Percentiles rank a stretch among this genome's conserved stretches.
Conservation (phyloP, 2,113 vertebrate species). For the Falcunculus frontatus region DNA sequence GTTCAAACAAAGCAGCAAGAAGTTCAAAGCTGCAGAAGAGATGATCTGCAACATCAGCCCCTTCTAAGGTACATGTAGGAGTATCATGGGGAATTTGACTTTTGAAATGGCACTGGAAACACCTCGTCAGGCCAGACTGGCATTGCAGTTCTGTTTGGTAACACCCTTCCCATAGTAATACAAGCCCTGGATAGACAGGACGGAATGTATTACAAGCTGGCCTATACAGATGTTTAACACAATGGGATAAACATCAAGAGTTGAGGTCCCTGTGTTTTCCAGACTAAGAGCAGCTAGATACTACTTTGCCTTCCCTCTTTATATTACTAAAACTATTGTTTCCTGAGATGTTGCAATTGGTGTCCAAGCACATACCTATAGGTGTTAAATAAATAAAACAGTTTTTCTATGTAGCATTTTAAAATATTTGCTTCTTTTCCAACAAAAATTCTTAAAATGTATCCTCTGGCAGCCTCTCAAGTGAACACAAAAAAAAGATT, state of each 20-base stretch:
- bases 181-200: background rate
- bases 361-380: background rate
- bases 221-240: background rate
- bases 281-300: background rate
- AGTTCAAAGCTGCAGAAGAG: background rate
- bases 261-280: background rate
- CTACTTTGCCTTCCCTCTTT: background rate
- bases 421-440: background rate
- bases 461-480: background rate
- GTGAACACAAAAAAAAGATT: background rate
- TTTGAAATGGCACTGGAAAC: background rate
- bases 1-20: background rate
- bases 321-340: background rate
- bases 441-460: background rate
- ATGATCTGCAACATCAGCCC: background rate
- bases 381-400: background rate
- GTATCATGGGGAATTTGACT: background rate
- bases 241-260: accelerated
- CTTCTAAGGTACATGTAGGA: accelerated
- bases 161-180: background rate
- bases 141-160: background rate
- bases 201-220: background rate
- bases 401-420: background rate
- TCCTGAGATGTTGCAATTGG: background rate
- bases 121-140: background rate